Evolutionary conservation across 1,140 invertebrate genomes (phyloP).

Genomic region (Watersipora subatra): DNA sequence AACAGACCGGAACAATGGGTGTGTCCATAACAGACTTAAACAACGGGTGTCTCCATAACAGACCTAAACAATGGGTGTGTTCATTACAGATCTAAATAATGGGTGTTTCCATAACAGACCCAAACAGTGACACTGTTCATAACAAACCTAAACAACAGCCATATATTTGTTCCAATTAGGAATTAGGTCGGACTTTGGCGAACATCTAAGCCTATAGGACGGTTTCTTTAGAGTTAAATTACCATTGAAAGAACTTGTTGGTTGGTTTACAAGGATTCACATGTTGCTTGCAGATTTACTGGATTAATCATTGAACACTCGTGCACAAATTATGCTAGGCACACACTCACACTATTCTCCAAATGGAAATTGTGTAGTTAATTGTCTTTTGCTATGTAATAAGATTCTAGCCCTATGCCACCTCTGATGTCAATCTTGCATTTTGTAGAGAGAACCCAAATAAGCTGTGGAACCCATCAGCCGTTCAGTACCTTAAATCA

Average conservation of each 20-base stretch:
- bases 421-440: not conserved
- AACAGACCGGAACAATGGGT: not conserved
- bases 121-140: not conserved
- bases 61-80: not conserved
- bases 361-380: not conserved
- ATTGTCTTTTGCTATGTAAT: not conserved
- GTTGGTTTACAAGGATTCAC: no score
- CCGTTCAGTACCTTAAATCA: not conserved
- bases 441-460: not conserved
- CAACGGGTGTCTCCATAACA: not conserved
- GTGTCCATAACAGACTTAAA: not conserved
- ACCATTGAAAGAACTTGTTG: no score
- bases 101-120: not conserved
- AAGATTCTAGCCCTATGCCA: not conserved
- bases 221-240: no score
- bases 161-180: no score
- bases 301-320: not conserved
- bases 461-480: not conserved
- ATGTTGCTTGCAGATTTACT: not conserved
- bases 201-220: no score
- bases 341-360: not conserved
- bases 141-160: not conserved
- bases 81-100: not conserved
- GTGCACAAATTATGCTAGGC: not conserved
- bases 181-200: no score